Evolutionary conservation across 2,888 invertebrate species (phyloP).

Genomic region (Taphrorychus bicolor): DNA sequence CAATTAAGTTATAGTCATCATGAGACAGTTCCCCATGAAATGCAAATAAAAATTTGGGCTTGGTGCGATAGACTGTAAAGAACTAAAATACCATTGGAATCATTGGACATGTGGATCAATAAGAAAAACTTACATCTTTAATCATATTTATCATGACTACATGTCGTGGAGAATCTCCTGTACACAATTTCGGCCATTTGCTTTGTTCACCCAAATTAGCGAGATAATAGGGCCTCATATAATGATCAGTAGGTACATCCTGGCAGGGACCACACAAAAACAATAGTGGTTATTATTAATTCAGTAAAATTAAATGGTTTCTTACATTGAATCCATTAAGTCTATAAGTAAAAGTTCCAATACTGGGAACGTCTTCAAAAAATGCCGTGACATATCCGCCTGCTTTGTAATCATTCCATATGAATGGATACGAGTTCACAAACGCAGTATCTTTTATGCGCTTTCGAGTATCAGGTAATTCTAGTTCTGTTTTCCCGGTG

Average conservation of each 20-base stretch:
- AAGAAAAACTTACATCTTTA: slow-evolving; percentile 64
- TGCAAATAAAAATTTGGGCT: slow-evolving; percentile 83
- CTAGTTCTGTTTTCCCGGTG: slow-evolving; percentile 85
- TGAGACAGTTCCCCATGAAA: slow-evolving; percentile 92
- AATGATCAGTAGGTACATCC: slow-evolving; percentile 87
- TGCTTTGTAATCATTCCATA: slow-evolving; percentile 80
- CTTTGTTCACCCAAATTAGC: slow-evolving; percentile 67
- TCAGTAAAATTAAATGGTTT: slow-evolving; percentile 1
- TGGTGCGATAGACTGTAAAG: slow-evolving; percentile 68
- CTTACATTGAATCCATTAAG: slow-evolving; percentile 79
- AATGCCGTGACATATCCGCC: slow-evolving; percentile 81
- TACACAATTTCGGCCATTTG: slow-evolving; percentile 67
- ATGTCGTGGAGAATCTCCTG: slow-evolving; percentile 77
- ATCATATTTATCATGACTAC: slow-evolving; percentile 70
- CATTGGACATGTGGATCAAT: not conserved
- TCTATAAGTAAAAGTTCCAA: slow-evolving; percentile 90
- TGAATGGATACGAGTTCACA: slow-evolving; percentile 82
- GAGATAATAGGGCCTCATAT: slow-evolving; percentile 81
- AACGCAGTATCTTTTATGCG: slow-evolving; percentile 67
- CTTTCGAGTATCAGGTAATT: slow-evolving; percentile 85
- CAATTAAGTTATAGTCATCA: slow-evolving; percentile 81
- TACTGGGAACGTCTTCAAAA: slow-evolving; percentile 83
- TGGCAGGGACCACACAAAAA: too few species aligned
- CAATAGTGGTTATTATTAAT: not conserved
- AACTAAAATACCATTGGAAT: slow-evolving; percentile 55